Conservation (phyloP, 2,797 vertebrate species). For the Australoheros facetus region DNA sequence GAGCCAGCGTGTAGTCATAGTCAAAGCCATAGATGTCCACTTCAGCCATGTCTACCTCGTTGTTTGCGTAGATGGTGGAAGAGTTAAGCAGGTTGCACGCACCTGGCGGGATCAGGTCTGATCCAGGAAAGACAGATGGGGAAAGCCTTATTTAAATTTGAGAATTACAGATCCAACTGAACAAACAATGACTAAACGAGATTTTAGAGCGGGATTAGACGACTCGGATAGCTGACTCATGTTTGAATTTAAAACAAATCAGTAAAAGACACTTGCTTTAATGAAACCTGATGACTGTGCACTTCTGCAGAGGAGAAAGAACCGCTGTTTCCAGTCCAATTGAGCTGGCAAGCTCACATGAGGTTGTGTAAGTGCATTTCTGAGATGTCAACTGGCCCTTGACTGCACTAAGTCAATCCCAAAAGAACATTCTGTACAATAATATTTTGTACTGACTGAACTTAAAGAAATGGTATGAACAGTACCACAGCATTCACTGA, state of each 20-base stretch:
- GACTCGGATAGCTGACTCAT: neutral
- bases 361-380: slow-evolving; percentile 38
- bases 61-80: slow-evolving; percentile 86
- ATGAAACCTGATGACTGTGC: slow-evolving; percentile 21
- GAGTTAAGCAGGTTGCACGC: slow-evolving; percentile 85
- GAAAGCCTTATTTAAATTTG: neutral
- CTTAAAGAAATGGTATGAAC: neutral
- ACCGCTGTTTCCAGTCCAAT: slow-evolving; percentile 13
- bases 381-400: slow-evolving; percentile 10
- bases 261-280: neutral
- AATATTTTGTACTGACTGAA: neutral
- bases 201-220: neutral
- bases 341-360: slow-evolving; percentile 7
- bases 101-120: slow-evolving; percentile 86
- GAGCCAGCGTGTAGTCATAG: slow-evolving; percentile 88
- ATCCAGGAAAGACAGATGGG: slow-evolving; percentile 3
- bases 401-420: neutral
- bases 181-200: neutral
- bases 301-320: slow-evolving; percentile 17
- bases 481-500: neutral
- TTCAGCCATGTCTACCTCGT: slow-evolving; percentile 83
- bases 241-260: neutral
- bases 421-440: slow-evolving; percentile 2
- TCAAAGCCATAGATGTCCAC: slow-evolving; percentile 90
- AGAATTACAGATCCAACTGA: neutral